Conservation (phyloP, 2,888 invertebrate genomes). For the Polylopha cassiicola region DNA sequence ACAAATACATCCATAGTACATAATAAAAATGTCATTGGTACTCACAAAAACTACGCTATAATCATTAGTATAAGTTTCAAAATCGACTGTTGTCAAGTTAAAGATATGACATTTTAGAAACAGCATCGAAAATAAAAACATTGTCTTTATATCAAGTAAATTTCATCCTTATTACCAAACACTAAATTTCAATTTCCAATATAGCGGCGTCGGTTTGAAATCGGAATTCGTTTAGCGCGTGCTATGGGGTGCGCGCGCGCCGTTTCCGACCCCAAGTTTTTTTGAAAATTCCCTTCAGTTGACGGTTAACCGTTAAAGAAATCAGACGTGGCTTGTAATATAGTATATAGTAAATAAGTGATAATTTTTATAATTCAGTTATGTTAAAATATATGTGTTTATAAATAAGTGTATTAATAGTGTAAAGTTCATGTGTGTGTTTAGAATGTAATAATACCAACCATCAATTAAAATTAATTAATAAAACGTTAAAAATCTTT, state of each 20-base stretch:
- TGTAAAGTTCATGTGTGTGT: no score
- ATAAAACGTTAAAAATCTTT: no score
- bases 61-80: accelerated
- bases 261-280: conserved; percentile 55
- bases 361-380: no score
- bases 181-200: conserved; percentile 22
- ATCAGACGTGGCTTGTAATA: conserved; percentile 31
- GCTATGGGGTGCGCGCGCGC: conserved; percentile 70
- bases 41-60: conserved; percentile 23
- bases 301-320: conserved; percentile 51
- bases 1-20: conserved; percentile 18
- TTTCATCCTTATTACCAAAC: neutral
- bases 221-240: conserved; percentile 50
- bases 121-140: conserved; percentile 1
- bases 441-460: no score
- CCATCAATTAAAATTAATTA: no score
- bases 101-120: conserved; percentile 10
- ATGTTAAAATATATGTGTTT: no score
- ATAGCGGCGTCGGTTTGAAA: conserved; percentile 11
- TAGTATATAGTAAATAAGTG: conserved; percentile 10
- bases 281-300: conserved; percentile 58
- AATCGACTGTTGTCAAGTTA: conserved; percentile 5
- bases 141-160: neutral
- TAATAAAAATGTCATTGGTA: conserved; percentile 14
- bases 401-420: no score